A percentile compares a stretch with the other conserved stretches of the same genome.
phyloP scores from a whole-genome alignment of 2,113 vertebrate species.

The Marcusenius ussheri region DNA sequence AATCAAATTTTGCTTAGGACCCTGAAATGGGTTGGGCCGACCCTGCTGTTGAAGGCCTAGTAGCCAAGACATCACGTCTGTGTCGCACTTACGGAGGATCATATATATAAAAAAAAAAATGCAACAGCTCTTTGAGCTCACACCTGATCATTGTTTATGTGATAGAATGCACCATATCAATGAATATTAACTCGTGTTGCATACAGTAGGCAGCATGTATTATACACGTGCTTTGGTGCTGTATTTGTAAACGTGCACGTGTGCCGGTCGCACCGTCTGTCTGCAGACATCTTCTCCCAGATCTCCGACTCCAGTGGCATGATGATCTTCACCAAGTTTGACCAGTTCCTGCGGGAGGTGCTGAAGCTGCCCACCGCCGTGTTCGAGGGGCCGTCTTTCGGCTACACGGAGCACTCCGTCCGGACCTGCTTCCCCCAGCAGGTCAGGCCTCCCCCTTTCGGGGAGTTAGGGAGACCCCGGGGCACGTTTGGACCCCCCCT shows the following conservation, averaged over 20 bases:
- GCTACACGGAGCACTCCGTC: constrained; percentile 86
- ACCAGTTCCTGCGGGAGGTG: constrained; percentile 86
- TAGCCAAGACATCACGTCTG: not conserved
- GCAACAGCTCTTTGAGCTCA: not conserved
- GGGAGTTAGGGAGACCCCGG: not conserved
- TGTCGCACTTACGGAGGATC: not conserved
- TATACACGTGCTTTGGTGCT: not conserved
- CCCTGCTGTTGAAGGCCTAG: not conserved
- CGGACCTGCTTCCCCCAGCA: constrained; percentile 90
- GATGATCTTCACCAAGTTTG: constrained; percentile 84
- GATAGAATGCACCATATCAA: not conserved
- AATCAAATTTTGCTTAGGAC: not conserved
- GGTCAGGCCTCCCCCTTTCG: constrained; percentile 46
- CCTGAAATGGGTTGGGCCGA: not conserved
- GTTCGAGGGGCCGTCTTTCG: constrained; percentile 93
- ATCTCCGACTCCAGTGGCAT: constrained; percentile 86
- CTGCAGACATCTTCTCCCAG: constrained; percentile 90
- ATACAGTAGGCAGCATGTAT: not conserved
- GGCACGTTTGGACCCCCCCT: not conserved
- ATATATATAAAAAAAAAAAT: not conserved
- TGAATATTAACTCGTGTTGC: not conserved
- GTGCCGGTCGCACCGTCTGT: not conserved
- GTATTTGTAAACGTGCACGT: not conserved
- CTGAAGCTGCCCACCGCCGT: constrained; percentile 90
- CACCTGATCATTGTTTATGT: not conserved